phyloP scores from a whole-genome alignment of 2,888 invertebrate species.

The Aspidapion aeneum region DNA sequence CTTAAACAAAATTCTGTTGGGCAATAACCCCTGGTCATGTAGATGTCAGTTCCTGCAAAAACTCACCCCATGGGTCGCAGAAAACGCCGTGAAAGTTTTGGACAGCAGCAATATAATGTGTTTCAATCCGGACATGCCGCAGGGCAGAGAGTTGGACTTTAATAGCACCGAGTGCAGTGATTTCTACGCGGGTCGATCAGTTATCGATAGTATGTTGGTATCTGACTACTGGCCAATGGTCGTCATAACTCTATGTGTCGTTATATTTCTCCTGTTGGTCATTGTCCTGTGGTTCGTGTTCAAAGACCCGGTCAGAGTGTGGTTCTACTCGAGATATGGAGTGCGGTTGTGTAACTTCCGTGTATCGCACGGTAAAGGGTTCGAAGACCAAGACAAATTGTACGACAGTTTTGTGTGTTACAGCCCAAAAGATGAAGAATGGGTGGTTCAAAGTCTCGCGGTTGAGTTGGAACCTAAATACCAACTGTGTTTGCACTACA shows the following conservation, averaged over 20 bases:
- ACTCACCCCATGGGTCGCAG: slow-evolving; percentile 76
- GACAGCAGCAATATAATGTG: slow-evolving; percentile 80
- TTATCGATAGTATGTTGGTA: slow-evolving; percentile 77
- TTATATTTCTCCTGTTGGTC: slow-evolving; percentile 72
- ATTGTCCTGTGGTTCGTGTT: slow-evolving; percentile 80
- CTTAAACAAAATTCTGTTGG: slow-evolving; percentile 72
- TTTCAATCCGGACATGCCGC: slow-evolving; percentile 71
- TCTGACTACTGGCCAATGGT: slow-evolving; percentile 83
- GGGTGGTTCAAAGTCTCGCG: slow-evolving; percentile 80
- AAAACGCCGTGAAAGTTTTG: slow-evolving; percentile 75
- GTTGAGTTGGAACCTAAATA: slow-evolving; percentile 84
- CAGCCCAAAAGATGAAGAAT: slow-evolving; percentile 88
- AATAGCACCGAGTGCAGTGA: slow-evolving; percentile 85
- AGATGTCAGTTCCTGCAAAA: slow-evolving; percentile 86
- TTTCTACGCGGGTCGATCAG: slow-evolving; percentile 78
- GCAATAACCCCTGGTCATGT: slow-evolving; percentile 87
- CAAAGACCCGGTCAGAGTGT: slow-evolving; percentile 80
- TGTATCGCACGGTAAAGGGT: slow-evolving; percentile 57
- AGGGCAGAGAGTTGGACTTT: slow-evolving; percentile 75
- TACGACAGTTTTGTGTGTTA: slow-evolving; percentile 94
- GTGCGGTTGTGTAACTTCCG: slow-evolving; percentile 73
- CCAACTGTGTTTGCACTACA: slow-evolving; percentile 83
- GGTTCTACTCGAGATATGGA: slow-evolving; percentile 85
- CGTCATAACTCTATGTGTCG: slow-evolving; percentile 73
- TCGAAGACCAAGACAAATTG: slow-evolving; percentile 78